Evolutionary conservation across 2,888 invertebrate species (phyloP).

Genomic region (Teleiodes luculella): DNA sequence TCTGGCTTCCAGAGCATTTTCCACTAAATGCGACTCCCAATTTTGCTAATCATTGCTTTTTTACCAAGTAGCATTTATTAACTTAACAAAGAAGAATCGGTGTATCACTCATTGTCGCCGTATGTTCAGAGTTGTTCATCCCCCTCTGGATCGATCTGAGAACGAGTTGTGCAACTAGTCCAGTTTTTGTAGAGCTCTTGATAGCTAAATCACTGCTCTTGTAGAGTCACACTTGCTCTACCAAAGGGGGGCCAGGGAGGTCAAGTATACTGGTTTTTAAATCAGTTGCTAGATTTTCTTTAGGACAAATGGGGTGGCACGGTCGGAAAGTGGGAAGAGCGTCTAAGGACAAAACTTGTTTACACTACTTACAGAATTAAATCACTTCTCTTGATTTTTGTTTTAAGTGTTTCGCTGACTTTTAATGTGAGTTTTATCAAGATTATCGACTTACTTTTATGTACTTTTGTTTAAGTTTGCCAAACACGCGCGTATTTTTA

Average conservation of each 20-base stretch:
- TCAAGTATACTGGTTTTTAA: conserved; percentile 36
- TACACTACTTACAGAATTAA: conserved; percentile 73
- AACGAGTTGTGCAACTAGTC: background rate
- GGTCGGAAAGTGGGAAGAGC: conserved; percentile 39
- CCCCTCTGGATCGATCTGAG: background rate
- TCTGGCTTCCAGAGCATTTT: conserved; percentile 48
- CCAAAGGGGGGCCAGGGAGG: conserved; percentile 25
- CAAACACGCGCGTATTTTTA: too few species aligned
- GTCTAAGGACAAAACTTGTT: conserved; percentile 65
- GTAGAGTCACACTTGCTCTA: background rate
- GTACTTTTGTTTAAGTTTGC: too few species aligned
- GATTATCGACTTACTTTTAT: background rate
- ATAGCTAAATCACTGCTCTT: background rate
- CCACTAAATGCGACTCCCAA: background rate
- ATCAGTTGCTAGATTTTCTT: conserved; percentile 44
- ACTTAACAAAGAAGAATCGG: background rate
- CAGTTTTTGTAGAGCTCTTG: background rate
- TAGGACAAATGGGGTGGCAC: conserved; percentile 35
- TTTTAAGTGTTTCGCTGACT: conserved; percentile 41
- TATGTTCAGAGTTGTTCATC: background rate
- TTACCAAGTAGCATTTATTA: background rate
- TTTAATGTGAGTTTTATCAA: conserved; percentile 22
- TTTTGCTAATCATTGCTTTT: background rate
- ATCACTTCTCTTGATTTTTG: conserved; percentile 57
- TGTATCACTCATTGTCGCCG: background rate